Evolutionary conservation across 2,888 invertebrate genomes (phyloP).

Genomic region (Atherix ibis): DNA sequence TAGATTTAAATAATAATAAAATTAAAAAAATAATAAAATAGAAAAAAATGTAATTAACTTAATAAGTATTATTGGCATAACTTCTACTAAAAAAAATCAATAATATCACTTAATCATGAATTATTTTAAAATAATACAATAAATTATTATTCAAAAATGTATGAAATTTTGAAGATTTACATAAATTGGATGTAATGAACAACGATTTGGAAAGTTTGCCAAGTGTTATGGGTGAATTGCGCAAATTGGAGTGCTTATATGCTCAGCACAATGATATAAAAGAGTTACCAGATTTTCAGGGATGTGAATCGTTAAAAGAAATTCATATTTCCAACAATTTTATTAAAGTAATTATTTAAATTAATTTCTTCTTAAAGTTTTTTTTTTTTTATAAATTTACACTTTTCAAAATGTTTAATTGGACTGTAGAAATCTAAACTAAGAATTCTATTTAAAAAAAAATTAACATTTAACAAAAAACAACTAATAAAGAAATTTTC

Average conservation of each 20-base stretch:
- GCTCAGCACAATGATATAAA: constrained; percentile 69
- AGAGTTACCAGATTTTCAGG: constrained; percentile 57
- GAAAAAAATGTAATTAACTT: too few species aligned
- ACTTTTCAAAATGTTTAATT: neutral
- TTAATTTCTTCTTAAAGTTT: constrained; percentile 1
- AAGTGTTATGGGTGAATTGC: constrained; percentile 49
- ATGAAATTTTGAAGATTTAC: constrained; percentile 35
- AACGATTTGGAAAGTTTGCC: constrained; percentile 53
- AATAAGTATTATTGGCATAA: too few species aligned
- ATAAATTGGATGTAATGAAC: constrained; percentile 55
- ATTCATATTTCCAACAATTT: constrained; percentile 71
- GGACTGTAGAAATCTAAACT: constrained; percentile 1
- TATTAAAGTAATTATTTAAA: constrained; percentile 41
- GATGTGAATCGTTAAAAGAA: constrained; percentile 61
- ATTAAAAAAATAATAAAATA: too few species aligned
- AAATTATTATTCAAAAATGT: constrained; percentile 1
- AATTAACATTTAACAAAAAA: neutral
- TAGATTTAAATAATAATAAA: too few species aligned
- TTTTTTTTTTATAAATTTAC: neutral
- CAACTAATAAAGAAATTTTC: neutral
- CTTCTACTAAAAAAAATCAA: too few species aligned
- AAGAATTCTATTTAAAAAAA: neutral
- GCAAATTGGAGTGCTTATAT: constrained; percentile 58
- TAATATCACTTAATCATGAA: too few species aligned
- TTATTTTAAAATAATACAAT: neutral